Evolutionary conservation across 1,140 invertebrate species (phyloP).

Genomic region (Euura lappo): DNA sequence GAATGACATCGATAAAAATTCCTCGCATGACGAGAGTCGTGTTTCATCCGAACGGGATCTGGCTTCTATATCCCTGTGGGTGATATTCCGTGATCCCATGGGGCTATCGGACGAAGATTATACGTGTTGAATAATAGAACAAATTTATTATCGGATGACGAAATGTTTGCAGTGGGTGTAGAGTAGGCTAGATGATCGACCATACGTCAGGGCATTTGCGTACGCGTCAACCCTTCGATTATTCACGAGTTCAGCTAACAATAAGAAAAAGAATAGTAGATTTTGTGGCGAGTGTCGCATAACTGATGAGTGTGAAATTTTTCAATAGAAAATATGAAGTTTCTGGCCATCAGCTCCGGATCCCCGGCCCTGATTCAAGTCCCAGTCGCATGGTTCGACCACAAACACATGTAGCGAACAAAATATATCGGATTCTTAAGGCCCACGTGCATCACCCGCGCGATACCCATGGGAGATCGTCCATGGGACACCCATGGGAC

Average conservation of each 20-base stretch:
- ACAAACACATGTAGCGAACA: neutral
- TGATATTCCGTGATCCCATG: neutral
- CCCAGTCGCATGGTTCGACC: neutral
- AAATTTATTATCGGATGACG: slow-evolving; percentile 17
- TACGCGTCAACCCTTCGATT: neutral
- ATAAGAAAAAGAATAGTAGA: neutral
- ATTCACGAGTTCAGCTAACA: neutral
- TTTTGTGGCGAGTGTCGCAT: neutral
- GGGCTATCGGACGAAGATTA: slow-evolving; percentile 8
- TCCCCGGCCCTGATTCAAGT: neutral
- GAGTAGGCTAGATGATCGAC: neutral
- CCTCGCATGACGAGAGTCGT: neutral
- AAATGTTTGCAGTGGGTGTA: slow-evolving; percentile 2
- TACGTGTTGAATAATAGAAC: slow-evolving; percentile 15
- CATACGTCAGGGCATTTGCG: neutral
- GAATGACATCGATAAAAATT: slow-evolving; percentile 15
- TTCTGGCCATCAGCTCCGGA: no score
- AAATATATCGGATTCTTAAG: neutral
- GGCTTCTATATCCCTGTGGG: neutral
- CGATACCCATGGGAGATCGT: neutral
- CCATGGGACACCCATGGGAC: slow-evolving; percentile 32
- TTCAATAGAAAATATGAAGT: neutral
- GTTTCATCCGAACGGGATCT: neutral
- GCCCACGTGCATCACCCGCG: neutral
- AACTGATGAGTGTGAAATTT: neutral